Percentiles rank a stretch among this genome's conserved stretches.
phyloP scores from a whole-genome alignment of 1,140 invertebrate species.

The Venturia canescens region DNA sequence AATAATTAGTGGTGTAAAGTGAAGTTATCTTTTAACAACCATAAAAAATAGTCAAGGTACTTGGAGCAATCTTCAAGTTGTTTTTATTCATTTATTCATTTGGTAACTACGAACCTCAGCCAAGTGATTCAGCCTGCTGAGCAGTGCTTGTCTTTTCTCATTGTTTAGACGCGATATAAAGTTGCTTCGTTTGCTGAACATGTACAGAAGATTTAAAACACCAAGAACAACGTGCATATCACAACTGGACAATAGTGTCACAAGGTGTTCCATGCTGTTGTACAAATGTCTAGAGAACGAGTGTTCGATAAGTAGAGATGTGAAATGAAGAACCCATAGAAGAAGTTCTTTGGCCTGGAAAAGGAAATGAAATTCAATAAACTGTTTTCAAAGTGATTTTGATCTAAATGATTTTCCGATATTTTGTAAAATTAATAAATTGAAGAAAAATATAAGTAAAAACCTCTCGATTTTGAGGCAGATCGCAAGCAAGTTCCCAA shows the following conservation, averaged over 20 bases:
- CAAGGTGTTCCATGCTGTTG: conserved; percentile 94
- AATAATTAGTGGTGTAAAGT: not conserved
- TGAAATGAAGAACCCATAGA: conserved; percentile 89
- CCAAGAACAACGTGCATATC: conserved; percentile 93
- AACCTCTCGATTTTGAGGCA: conserved; percentile 82
- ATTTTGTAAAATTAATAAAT: not conserved
- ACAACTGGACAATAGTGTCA: conserved; percentile 88
- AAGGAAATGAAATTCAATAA: conserved; percentile 39
- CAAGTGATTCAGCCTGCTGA: conserved; percentile 87
- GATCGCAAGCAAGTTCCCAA: conserved; percentile 89
- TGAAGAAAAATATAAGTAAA: conserved; percentile 52
- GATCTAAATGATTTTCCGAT: not conserved
- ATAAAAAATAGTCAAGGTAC: not conserved
- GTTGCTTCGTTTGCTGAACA: conserved; percentile 95
- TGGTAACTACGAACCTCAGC: conserved; percentile 82
- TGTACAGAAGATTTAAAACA: conserved; percentile 92
- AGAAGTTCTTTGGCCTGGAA: conserved; percentile 86
- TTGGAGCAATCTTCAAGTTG: not conserved
- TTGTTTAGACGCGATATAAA: conserved; percentile 89
- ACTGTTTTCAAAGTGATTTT: no score
- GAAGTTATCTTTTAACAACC: not conserved
- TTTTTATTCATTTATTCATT: not conserved
- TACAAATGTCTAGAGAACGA: conserved; percentile 94
- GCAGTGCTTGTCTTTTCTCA: conserved; percentile 85
- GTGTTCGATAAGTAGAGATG: conserved; percentile 92